Percentiles rank a stretch among this genome's conserved stretches.
These are phyloP conservation scores for Macrotrachela quadricornifera DNA, from an alignment of 1,140 invertebrate genomes.

Conservation along the genomic window DNA sequence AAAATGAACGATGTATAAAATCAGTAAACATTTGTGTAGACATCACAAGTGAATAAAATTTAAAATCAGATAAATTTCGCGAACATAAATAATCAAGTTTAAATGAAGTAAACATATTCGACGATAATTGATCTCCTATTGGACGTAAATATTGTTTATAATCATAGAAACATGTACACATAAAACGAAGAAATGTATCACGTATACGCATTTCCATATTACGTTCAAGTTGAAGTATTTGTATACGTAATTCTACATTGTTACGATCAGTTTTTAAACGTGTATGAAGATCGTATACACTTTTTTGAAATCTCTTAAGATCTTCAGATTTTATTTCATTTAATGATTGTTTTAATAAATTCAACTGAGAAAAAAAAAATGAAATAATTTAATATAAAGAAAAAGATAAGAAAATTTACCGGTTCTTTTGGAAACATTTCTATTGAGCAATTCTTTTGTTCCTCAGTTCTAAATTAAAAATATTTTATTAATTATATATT, in stretches of 20 bases:
- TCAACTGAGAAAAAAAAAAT: too few species aligned
- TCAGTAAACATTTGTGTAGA: too few species aligned
- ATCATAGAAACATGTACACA: slow-evolving; percentile 71
- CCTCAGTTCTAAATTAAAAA: slow-evolving; percentile 6
- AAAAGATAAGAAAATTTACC: background rate
- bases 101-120: too few species aligned
- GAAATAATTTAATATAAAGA: too few species aligned
- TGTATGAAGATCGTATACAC: background rate
- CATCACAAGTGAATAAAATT: too few species aligned
- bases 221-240: slow-evolving; percentile 31
- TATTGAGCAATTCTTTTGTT: slow-evolving; percentile 1
- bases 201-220: slow-evolving; percentile 71
- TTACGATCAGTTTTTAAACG: slow-evolving; percentile 21
- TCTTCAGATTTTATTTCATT: background rate
- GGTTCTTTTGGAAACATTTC: slow-evolving; percentile 3
- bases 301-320: background rate
- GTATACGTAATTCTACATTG: slow-evolving; percentile 36
- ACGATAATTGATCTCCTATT: slow-evolving; percentile 74
- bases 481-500: too few species aligned
- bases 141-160: slow-evolving; percentile 72
- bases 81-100: too few species aligned
- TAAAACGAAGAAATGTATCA: slow-evolving; percentile 86
- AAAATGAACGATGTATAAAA: too few species aligned
- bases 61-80: too few species aligned
- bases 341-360: too few species aligned